Evolutionary conservation across 2,797 vertebrate species (phyloP).

Genomic region (Bradypodion ventrale): DNA sequence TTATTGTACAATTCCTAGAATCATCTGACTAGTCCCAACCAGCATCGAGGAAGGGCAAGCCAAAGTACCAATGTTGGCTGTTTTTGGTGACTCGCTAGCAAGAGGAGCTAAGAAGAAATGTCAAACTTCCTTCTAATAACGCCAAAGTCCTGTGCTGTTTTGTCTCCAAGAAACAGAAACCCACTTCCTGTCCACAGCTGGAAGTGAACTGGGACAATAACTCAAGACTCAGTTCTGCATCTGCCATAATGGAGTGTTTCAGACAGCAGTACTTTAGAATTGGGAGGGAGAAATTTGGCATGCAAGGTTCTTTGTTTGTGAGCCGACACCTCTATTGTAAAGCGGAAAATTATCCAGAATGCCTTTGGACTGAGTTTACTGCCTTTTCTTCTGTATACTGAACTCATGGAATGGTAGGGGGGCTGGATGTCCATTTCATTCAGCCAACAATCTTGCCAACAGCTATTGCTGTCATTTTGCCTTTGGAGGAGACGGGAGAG

Average conservation of each 20-base stretch:
- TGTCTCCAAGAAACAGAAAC: conserved; percentile 2
- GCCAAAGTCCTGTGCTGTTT: neutral
- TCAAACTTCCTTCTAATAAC: neutral
- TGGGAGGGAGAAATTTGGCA: neutral
- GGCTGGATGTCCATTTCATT: neutral
- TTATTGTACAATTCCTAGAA: neutral
- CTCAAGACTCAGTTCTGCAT: neutral
- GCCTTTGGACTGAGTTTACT: neutral
- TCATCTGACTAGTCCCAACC: no score
- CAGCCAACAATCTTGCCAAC: neutral
- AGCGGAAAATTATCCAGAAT: neutral
- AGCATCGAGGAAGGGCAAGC: neutral
- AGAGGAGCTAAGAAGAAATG: neutral
- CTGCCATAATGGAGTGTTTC: neutral
- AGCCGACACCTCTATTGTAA: no score
- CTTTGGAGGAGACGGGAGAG: neutral
- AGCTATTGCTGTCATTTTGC: conserved; percentile 21
- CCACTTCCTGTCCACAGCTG: neutral
- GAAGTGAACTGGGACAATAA: neutral
- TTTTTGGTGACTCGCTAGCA: neutral
- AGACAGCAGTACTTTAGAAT: neutral
- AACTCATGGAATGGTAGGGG: neutral
- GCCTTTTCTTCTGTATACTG: neutral
- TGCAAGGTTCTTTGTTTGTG: neutral
- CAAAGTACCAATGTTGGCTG: neutral